A percentile compares a stretch with the other conserved stretches of the same genome.
These are phyloP conservation scores for Acrocephalus scirpaceus DNA, from an alignment of 2,797 vertebrate genomes.

Conservation along the genomic window DNA sequence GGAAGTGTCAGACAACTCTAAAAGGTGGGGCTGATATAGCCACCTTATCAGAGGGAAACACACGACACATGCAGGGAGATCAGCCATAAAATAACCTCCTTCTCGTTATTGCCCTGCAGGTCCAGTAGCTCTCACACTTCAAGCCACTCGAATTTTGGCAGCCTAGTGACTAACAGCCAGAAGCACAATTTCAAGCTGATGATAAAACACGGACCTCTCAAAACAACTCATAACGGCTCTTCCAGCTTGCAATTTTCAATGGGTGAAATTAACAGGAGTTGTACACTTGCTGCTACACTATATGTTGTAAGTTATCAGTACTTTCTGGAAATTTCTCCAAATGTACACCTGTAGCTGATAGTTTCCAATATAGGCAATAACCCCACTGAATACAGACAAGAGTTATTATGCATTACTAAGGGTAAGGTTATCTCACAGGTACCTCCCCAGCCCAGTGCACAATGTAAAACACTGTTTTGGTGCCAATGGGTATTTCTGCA, in stretches of 20 bases:
- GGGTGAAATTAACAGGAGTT: background rate
- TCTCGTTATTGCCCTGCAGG: conserved; percentile 25
- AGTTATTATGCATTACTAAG: background rate
- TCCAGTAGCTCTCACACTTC: conserved; percentile 38
- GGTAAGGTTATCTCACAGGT: background rate
- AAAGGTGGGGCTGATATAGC: conserved; percentile 53
- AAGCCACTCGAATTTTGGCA: conserved; percentile 64
- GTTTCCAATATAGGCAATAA: background rate
- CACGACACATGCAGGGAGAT: conserved; percentile 11
- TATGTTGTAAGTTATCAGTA: background rate
- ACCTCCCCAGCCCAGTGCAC: background rate
- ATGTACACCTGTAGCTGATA: conserved; percentile 15
- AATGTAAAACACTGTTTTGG: background rate
- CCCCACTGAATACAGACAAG: background rate
- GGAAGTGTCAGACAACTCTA: conserved; percentile 47
- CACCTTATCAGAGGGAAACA: conserved; percentile 56
- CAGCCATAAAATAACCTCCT: conserved; percentile 43
- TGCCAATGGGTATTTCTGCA: background rate
- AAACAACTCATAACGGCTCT: conserved; percentile 58
- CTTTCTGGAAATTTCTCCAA: conserved; percentile 55
- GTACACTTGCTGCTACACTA: background rate
- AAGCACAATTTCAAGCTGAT: conserved; percentile 21
- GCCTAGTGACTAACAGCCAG: conserved; percentile 42
- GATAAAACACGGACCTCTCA: conserved; percentile 56
- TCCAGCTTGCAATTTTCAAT: conserved; percentile 30